These are phyloP conservation scores for Microctonus brassicae DNA, from an alignment of 2,888 invertebrate genomes.

Conservation along the genomic window DNA sequence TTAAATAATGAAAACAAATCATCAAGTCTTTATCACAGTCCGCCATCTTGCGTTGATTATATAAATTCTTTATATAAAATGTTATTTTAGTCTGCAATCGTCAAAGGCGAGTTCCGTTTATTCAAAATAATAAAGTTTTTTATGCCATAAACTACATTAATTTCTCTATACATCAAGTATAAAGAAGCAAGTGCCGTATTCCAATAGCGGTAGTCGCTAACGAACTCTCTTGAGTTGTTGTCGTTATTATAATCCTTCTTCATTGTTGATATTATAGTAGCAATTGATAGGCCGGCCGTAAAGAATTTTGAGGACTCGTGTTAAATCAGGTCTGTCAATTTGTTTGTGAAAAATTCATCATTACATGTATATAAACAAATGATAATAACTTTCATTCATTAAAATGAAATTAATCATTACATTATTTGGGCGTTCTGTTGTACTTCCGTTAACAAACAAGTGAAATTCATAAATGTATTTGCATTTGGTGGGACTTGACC, in stretches of 20 bases:
- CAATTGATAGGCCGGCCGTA: slow-evolving; percentile 1
- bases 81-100: not conserved
- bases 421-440: not conserved
- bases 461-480: not conserved
- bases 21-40: not conserved
- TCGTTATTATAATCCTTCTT: not conserved
- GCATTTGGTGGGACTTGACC: slow-evolving; percentile 8
- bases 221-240: slow-evolving; percentile 2
- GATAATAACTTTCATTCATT: not conserved
- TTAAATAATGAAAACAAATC: too few relatives aligned
- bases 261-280: not conserved
- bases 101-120: not conserved
- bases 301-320: not conserved
- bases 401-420: not conserved
- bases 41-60: not conserved
- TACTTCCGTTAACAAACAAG: not conserved
- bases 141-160: not conserved
- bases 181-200: slow-evolving; percentile 10
- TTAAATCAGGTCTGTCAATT: not conserved
- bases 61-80: not conserved
- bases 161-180: not conserved
- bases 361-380: not conserved
- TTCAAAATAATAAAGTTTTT: not conserved
- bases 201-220: slow-evolving; percentile 19
- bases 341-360: not conserved